Conservation (phyloP, 2,113 vertebrate genomes). For the Hydropotes inermis region DNA sequence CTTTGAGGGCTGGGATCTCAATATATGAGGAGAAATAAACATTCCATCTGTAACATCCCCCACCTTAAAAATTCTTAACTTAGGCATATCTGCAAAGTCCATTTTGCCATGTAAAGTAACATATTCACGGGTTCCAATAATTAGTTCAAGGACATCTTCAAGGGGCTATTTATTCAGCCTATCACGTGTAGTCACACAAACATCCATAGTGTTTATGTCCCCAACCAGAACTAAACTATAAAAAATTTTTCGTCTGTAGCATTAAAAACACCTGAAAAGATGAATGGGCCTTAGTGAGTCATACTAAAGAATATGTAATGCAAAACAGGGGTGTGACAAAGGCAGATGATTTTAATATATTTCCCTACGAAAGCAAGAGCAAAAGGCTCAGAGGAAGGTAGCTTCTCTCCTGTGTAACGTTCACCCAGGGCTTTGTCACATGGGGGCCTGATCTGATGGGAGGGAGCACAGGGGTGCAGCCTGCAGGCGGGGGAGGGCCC, state of each 20-base stretch:
- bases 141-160: neutral
- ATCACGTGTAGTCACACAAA: fast-evolving
- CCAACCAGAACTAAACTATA: neutral
- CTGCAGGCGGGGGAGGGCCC: neutral
- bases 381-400: neutral
- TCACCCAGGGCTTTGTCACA: neutral
- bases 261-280: neutral
- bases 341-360: neutral
- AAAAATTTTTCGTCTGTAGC: neutral
- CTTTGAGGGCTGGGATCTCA: neutral
- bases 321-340: neutral
- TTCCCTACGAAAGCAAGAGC: neutral
- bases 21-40: neutral
- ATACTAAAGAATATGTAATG: neutral
- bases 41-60: neutral
- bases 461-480: neutral
- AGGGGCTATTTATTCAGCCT: neutral
- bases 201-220: neutral
- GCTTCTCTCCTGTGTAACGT: neutral
- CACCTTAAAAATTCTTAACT: neutral
- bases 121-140: neutral
- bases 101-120: neutral
- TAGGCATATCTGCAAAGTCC: neutral
- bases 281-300: neutral
- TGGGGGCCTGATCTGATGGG: neutral